Percentiles rank a stretch among this genome's conserved stretches.
These are phyloP conservation scores for Calidris pygmaea DNA, from an alignment of 2,113 vertebrate species.

Conservation along the genomic window DNA sequence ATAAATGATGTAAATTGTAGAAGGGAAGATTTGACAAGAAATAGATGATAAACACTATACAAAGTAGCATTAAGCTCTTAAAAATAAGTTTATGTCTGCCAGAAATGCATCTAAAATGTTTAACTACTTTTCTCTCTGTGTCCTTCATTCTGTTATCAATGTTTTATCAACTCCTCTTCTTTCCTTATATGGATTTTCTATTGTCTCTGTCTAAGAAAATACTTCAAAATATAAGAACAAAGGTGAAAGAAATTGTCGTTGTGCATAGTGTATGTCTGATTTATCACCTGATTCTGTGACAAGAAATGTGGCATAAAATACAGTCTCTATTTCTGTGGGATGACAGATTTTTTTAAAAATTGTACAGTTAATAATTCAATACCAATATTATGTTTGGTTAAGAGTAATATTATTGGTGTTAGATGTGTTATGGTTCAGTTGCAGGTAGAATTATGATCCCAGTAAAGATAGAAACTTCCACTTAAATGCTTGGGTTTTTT, in stretches of 20 bases:
- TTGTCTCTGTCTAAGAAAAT: background rate
- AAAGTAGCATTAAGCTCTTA: background rate
- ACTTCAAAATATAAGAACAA: background rate
- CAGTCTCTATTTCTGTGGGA: background rate
- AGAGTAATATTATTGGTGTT: background rate
- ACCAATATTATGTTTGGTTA: background rate
- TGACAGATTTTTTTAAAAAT: background rate
- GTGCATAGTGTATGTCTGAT: background rate
- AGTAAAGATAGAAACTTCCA: background rate
- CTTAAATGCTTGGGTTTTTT: background rate
- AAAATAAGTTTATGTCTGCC: background rate
- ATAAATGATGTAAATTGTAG: background rate
- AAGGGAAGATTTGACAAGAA: background rate
- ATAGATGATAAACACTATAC: background rate
- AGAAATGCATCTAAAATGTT: background rate
- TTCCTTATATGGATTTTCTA: background rate
- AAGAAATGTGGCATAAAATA: background rate
- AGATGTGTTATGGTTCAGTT: background rate
- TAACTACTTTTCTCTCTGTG: background rate
- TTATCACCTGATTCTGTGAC: background rate
- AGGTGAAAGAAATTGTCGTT: background rate
- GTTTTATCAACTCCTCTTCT: background rate
- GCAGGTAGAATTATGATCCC: background rate
- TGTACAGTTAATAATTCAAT: rapidly evolving
- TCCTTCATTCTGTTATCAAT: background rate